phyloP scores from a whole-genome alignment of 2,797 vertebrate species.

The Taenioides sp. region DNA sequence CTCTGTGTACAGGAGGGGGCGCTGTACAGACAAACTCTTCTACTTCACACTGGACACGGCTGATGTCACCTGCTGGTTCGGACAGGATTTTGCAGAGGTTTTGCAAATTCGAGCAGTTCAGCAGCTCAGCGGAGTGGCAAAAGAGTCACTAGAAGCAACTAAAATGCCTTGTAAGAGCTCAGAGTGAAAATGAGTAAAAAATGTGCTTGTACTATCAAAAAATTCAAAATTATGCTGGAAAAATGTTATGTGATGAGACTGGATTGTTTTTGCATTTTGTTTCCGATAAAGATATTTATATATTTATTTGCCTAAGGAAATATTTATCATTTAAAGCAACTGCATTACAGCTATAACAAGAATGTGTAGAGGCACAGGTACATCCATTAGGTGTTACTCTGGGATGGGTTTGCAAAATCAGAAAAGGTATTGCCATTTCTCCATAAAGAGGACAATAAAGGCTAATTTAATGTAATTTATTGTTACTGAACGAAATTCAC shows the following conservation, averaged over 20 bases:
- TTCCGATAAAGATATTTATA: neutral
- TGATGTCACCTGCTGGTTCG: conserved; percentile 90
- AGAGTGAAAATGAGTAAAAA: neutral
- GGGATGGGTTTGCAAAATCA: no score
- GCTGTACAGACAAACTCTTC: conserved; percentile 85
- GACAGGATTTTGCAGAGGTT: conserved; percentile 85
- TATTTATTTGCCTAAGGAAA: neutral
- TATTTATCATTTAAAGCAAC: no score
- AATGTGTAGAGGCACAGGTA: no score
- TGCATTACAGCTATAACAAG: no score
- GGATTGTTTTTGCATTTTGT: neutral
- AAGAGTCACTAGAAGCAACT: neutral
- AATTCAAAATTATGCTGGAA: no score
- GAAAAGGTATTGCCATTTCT: no score
- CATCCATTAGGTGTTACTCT: no score
- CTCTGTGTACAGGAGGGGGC: conserved; percentile 84
- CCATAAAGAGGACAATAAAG: no score
- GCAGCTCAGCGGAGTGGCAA: conserved; percentile 15
- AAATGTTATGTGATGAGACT: no score
- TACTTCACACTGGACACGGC: conserved; percentile 84
- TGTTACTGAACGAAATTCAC: no score
- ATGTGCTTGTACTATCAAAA: neutral
- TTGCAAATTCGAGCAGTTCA: conserved; percentile 71
- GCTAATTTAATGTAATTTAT: no score
- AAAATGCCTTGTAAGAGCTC: neutral